Conservation (phyloP, 2,113 vertebrate genomes). For the Excalfactoria chinensis region DNA sequence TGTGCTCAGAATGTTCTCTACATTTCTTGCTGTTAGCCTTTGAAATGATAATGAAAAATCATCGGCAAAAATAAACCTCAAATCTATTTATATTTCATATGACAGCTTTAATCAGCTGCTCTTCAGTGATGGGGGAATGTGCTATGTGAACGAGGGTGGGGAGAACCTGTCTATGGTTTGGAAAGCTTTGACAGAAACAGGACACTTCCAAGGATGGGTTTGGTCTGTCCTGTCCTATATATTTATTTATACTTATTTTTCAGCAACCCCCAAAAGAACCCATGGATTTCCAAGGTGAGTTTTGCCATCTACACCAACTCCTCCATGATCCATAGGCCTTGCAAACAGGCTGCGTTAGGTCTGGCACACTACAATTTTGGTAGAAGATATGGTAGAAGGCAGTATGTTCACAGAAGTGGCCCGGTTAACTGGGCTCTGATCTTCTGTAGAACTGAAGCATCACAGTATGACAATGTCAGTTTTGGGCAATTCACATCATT, state of each 20-base stretch:
- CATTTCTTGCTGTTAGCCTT: constrained; percentile 31
- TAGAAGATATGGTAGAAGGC: neutral
- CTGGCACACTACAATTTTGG: neutral
- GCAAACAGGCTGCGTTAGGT: neutral
- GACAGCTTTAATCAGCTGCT: constrained; percentile 35
- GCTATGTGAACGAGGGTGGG: neutral
- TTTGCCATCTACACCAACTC: neutral
- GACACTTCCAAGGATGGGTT: neutral
- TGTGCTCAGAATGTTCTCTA: neutral
- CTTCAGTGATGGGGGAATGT: neutral
- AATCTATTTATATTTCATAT: neutral
- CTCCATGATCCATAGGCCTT: neutral
- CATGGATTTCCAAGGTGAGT: neutral
- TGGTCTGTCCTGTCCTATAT: neutral
- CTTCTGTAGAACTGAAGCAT: rapidly evolving
- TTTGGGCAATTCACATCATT: neutral
- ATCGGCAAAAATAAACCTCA: constrained; percentile 38
- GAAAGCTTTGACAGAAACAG: constrained; percentile 23
- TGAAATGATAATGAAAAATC: constrained; percentile 45
- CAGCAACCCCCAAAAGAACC: too few species aligned
- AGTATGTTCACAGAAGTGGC: neutral
- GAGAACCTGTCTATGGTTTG: neutral
- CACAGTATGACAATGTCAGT: neutral
- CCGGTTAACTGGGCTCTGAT: neutral
- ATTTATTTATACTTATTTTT: too few species aligned